A percentile compares a stretch with the other conserved stretches of the same genome.
Conservation (phyloP, 2,888 invertebrate species). For the Cryptocephalus primarius region DNA sequence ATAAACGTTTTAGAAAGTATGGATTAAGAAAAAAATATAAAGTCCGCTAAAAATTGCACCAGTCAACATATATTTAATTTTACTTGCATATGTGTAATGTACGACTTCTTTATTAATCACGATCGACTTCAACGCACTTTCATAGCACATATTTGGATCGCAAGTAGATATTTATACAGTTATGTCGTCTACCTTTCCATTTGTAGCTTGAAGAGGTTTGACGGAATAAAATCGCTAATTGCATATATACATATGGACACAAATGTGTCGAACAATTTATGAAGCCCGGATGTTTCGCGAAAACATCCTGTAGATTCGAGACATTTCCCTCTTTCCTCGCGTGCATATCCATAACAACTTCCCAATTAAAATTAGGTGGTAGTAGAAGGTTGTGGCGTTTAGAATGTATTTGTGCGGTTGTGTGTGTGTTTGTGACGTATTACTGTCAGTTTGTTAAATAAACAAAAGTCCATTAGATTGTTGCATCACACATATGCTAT, state of each 20-base stretch:
- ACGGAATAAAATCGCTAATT: neutral
- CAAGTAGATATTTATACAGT: too few species aligned
- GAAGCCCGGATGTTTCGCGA: neutral
- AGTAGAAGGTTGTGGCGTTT: neutral
- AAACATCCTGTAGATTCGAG: neutral
- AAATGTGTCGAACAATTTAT: neutral
- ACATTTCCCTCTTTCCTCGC: neutral
- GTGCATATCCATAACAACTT: neutral
- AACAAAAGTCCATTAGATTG: conserved; percentile 40
- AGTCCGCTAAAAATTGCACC: too few species aligned
- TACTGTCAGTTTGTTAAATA: conserved; percentile 38
- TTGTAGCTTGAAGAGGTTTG: too few species aligned
- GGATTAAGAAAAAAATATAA: too few species aligned
- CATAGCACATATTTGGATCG: too few species aligned
- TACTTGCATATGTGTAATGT: too few species aligned
- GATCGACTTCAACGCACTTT: too few species aligned
- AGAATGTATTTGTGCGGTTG: neutral
- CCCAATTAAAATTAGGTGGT: neutral
- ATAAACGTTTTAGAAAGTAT: too few species aligned
- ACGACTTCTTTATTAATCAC: too few species aligned
- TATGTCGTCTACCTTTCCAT: too few species aligned
- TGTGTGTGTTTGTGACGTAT: conserved; percentile 26
- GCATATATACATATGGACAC: neutral
- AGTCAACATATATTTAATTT: too few species aligned
- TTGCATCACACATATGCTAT: conserved; percentile 36